A percentile compares a stretch with the other conserved stretches of the same genome.
phyloP scores from a whole-genome alignment of 2,113 vertebrate species.

The Salvelinus fontinalis region DNA sequence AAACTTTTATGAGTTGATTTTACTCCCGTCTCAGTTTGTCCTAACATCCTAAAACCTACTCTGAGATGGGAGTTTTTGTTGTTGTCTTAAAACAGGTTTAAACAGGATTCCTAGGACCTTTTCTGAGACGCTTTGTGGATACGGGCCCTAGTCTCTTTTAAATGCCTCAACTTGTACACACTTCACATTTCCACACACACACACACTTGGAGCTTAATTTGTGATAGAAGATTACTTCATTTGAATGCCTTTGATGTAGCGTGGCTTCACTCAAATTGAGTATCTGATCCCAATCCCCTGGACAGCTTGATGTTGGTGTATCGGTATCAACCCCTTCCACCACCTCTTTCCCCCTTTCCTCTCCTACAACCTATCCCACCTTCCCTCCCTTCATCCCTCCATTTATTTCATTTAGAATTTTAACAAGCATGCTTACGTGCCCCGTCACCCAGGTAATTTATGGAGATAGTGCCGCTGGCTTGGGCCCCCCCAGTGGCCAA shows the following conservation, averaged over 20 bases:
- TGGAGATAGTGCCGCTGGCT: constrained; percentile 66
- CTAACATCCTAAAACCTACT: too few species aligned
- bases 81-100: too few species aligned
- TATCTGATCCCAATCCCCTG: constrained; percentile 73
- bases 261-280: constrained; percentile 66
- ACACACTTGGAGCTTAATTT: constrained; percentile 66
- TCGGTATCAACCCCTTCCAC: constrained; percentile 35
- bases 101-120: too few species aligned
- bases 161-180: neutral
- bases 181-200: constrained; percentile 25
- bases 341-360: constrained; percentile 22
- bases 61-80: too few species aligned
- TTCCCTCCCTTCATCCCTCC: constrained; percentile 7
- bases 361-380: constrained; percentile 33
- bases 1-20: too few species aligned
- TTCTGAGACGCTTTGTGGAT: too few species aligned
- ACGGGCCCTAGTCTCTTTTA: too few species aligned
- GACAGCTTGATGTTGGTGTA: constrained; percentile 65
- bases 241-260: constrained; percentile 76
- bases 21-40: too few species aligned
- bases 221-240: constrained; percentile 68
- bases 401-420: constrained; percentile 71
- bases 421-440: constrained; percentile 69
- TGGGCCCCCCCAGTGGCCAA: constrained; percentile 52
- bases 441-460: constrained; percentile 73